Conservation (phyloP, 2,797 vertebrate genomes). For the Coregonus suidteri region DNA sequence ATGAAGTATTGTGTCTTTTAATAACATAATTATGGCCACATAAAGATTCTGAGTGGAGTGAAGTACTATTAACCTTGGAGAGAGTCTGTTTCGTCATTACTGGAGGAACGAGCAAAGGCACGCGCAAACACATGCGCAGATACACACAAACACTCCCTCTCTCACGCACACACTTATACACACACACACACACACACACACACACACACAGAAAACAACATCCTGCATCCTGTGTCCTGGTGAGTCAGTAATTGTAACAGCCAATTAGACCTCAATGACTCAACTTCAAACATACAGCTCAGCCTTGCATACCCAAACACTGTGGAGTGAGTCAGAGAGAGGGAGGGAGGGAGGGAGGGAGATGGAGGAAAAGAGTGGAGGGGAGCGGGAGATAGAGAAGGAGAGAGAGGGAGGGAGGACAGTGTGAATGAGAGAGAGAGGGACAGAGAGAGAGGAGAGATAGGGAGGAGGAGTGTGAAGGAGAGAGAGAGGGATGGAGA, state of each 20-base stretch:
- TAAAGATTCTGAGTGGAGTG: conserved; percentile 24
- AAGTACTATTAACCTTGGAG: conserved; percentile 42
- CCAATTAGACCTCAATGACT: conserved; percentile 39
- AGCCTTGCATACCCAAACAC: conserved; percentile 21
- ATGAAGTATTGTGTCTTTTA: too few relatives aligned
- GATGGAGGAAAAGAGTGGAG: conserved; percentile 25
- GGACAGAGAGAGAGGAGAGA: conserved; percentile 46
- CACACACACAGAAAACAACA: conserved; percentile 50
- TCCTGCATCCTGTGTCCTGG: conserved; percentile 47
- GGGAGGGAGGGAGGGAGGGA: not conserved
- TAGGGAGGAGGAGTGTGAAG: conserved; percentile 47
- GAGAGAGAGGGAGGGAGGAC: conserved; percentile 41
- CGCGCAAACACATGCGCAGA: too few relatives aligned
- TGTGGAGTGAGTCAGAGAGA: not conserved
- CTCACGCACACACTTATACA: too few relatives aligned
- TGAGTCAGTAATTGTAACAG: conserved; percentile 60
- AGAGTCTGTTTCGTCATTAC: conserved; percentile 29
- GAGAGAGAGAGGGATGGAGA: conserved; percentile 42
- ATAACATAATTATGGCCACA: conserved; percentile 35
- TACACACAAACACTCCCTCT: too few relatives aligned
- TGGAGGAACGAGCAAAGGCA: conserved; percentile 1
- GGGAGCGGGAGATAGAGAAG: conserved; percentile 57
- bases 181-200: conserved; percentile 15
- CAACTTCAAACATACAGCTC: conserved; percentile 57
- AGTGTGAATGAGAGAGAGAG: not conserved